Percentiles rank a stretch among this genome's conserved stretches.
These are phyloP conservation scores for Isichthys henryi DNA, from an alignment of 2,113 vertebrate species.

Conservation along the genomic window DNA sequence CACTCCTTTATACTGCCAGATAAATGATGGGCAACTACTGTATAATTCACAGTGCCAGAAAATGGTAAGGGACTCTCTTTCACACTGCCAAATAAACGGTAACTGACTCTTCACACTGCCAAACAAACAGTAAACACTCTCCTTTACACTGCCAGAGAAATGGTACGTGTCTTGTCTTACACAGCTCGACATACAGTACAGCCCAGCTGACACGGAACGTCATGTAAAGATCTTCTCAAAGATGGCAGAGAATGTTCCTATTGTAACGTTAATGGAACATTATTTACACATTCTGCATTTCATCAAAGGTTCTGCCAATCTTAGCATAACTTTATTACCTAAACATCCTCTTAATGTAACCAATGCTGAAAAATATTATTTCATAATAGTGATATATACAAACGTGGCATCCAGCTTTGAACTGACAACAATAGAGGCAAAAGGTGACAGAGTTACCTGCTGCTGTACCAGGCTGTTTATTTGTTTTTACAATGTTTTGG, in stretches of 20 bases:
- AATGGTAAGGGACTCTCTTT: not conserved
- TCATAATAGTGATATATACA: not conserved
- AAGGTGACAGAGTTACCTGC: not conserved
- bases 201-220: not conserved
- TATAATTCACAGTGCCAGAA: not conserved
- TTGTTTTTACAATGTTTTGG: not conserved
- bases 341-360: not conserved
- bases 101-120: not conserved
- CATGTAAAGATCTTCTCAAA: not conserved
- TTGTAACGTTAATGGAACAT: not conserved
- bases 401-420: not conserved
- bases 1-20: not conserved
- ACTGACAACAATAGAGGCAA: not conserved
- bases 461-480: not conserved
- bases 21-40: not conserved
- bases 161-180: not conserved
- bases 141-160: not conserved
- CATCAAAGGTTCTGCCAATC: not conserved
- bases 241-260: not conserved
- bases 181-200: not conserved
- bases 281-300: not conserved
- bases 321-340: not conserved
- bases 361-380: not conserved
- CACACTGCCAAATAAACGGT: not conserved
- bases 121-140: no score